Evolutionary conservation across 2,113 vertebrate species (phyloP), one percentile per base, ranked within the genome.

Genomic region (Sapayoa aenigma): DNA sequence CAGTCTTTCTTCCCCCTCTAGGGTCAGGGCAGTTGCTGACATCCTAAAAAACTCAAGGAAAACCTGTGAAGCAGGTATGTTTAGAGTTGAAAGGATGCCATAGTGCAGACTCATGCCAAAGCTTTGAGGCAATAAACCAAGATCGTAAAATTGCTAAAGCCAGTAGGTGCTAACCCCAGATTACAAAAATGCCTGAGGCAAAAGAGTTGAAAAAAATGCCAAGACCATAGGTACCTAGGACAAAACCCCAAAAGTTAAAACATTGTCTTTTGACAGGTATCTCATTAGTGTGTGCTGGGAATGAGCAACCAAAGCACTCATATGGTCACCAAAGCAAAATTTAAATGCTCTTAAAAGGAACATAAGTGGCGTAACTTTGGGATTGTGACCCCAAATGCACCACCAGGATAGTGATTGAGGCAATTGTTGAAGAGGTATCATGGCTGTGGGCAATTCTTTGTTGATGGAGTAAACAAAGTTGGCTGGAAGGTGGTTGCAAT

Each of bases 41-140:
- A 93, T 95, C 87, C 91, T 82, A 24, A 84, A 79, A 52, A 77
- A 33, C 14, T 18, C 72, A 65, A 72, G 93, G 87, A 85, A 93
- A 96, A 95, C 94, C 89, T 94, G 91, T 4, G 74, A 96, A 95
- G 67, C 81, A 17, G 94, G 93, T 87, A 93, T 58, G 94, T 89
- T 94, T 85, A 67, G 89, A 94, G 87, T 79, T 91, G 96, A 97
- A 95, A 95, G 87, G 78, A 95, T 89, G 91, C 93, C 89, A 95
- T 74, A 55, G 44, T 62, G 62, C 74, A 91, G 74, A 79, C 62
- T 91, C 84, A 91, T 79, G 94, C 94, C 93, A 97, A 76, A 96
- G 74, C 84, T 95, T 89, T 87, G 84, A 93, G 91, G 87, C 81
- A 95, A 85, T 87, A 87, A 89, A 84, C 74, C 90, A 93, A 87